Conservation (phyloP, 2,888 invertebrate species). For the Biston betularia region DNA sequence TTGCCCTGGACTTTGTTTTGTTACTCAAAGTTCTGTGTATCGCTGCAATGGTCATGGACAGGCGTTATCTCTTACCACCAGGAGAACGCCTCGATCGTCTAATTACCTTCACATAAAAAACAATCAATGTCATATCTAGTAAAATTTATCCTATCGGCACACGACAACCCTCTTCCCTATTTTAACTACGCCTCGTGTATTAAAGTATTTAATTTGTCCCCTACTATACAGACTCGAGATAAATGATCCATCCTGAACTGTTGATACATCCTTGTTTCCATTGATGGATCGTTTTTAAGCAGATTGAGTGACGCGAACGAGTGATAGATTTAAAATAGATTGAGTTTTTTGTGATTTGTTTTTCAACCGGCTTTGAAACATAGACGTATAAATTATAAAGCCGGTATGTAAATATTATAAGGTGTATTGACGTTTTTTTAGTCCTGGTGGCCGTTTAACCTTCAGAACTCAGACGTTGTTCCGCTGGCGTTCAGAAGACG, state of each 20-base stretch:
- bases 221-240: constrained; percentile 63
- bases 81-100: too few relatives aligned
- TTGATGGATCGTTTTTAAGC: constrained; percentile 68
- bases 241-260: constrained; percentile 59
- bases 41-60: too few relatives aligned
- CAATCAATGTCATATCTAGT: constrained; percentile 48
- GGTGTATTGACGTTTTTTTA: too few relatives aligned
- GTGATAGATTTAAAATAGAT: constrained; percentile 47
- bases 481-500: too few relatives aligned
- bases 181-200: constrained; percentile 83
- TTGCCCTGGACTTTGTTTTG: too few relatives aligned
- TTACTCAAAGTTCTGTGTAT: too few relatives aligned
- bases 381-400: too few relatives aligned
- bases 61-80: too few relatives aligned
- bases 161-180: constrained; percentile 58
- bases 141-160: constrained; percentile 34
- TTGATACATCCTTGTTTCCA: constrained; percentile 58
- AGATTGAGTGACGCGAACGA: constrained; percentile 68
- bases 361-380: neutral
- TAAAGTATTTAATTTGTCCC: constrained; percentile 85
- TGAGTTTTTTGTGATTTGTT: constrained; percentile 1
- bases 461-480: too few relatives aligned
- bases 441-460: too few relatives aligned
- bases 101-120: too few relatives aligned
- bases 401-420: too few relatives aligned